These are phyloP conservation scores for Butorides virescens DNA, from an alignment of 2,113 vertebrate species.

Conservation along the genomic window DNA sequence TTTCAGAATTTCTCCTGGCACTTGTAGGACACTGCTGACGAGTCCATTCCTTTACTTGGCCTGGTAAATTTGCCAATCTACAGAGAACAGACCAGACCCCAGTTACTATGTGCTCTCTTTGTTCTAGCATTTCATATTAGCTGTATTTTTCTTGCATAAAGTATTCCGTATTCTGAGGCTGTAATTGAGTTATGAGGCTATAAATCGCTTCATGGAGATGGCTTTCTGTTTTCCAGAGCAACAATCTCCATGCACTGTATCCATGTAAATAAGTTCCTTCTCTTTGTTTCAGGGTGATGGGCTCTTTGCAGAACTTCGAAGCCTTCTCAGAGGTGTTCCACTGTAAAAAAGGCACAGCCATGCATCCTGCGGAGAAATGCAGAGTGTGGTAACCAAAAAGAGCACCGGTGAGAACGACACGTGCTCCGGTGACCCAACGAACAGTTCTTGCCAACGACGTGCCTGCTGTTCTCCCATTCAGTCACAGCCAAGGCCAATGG, in stretches of 20 bases:
- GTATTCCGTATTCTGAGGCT: neutral
- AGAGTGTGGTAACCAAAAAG: conserved; percentile 85
- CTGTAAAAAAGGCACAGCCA: conserved; percentile 82
- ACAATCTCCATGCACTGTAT: accelerated
- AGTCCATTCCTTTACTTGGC: accelerated
- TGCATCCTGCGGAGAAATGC: conserved; percentile 88
- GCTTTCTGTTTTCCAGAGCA: neutral
- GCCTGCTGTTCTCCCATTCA: conserved; percentile 13
- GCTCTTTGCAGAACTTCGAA: conserved; percentile 93
- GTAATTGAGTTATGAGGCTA: neutral
- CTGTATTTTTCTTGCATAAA: neutral
- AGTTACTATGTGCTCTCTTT: neutral
- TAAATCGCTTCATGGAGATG: neutral
- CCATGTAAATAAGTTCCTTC: neutral
- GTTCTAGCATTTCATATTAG: neutral
- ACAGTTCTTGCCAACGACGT: neutral
- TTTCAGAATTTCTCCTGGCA: neutral
- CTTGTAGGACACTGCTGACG: neutral
- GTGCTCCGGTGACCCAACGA: neutral
- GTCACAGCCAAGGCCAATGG: conserved; percentile 6
- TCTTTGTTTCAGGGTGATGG: conserved; percentile 83
- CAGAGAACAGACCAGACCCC: neutral
- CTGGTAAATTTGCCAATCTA: neutral
- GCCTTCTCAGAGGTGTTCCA: conserved; percentile 91
- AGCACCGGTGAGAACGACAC: neutral